Base-by-base conservation (phyloP, 2,113 vertebrate species). In the Phainopepla nitens region DNA sequence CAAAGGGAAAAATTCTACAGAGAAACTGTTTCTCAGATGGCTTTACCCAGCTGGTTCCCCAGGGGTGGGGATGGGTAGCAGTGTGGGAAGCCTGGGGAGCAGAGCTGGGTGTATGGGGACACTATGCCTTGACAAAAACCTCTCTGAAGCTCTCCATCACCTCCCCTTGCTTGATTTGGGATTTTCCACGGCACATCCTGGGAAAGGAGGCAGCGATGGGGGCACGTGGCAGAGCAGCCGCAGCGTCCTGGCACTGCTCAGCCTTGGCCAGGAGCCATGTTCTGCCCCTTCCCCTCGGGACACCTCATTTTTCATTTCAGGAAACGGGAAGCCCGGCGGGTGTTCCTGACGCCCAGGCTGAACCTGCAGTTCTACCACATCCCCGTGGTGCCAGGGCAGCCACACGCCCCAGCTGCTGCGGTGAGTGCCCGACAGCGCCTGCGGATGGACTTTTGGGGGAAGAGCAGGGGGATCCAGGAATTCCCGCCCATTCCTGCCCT, bases 311-410 rank as follows among this genome's bases (percentile, higher is more conserved):
- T 16, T 21, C 50, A 4, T 42, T 72, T 12, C 96, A 99, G 99
- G 97, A 99, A 99, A 96, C 98, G 98, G 83, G 99, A 99, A 95
- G 98, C 98, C 1, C 97, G 98, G 14, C 96, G 98, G 41, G 97
- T 98, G 41, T 99, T 98, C 96, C 98, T 99, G 79, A 99, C 98
- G 3, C 96, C 97, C 73, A 98, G 98, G 97, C 97, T 99, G 92
- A 98, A 98, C 97, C 97, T 99, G 83, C 98, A 99, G 94, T 98
- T 99, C 96, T 99, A 99, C 96, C 99, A 99, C 96, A 97, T 99
- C 91, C 99, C 99, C 0, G 98, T 99, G 25, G 66, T 96, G 79
- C 91, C 81, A 0, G 96, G 83, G 11, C 90, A 91, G 47, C 33
- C 72, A 4, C 49, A 57, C 9, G 36, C 77, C 64, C 86, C 81